These are phyloP conservation scores for Conomelus anceps DNA, from an alignment of 2,888 invertebrate genomes.

Conservation along the genomic window DNA sequence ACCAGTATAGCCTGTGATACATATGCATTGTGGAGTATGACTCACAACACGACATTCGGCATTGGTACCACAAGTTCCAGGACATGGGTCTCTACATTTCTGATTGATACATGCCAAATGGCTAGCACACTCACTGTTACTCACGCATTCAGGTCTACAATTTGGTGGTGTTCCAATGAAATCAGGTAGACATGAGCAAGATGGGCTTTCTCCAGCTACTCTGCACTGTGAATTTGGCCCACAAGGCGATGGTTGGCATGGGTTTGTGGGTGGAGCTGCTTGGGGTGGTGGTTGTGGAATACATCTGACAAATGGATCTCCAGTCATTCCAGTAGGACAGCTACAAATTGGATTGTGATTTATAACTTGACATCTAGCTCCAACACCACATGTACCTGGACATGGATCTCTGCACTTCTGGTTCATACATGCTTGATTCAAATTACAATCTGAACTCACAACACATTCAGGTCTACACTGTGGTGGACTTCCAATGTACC, in stretches of 20 bases:
- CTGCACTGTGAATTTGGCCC: conserved; percentile 59
- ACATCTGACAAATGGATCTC: conserved; percentile 61
- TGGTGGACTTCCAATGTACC: conserved; percentile 68
- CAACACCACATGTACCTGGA: conserved; percentile 63
- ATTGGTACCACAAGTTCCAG: conserved; percentile 55
- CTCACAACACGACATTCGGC: conserved; percentile 68
- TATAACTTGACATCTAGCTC: conserved; percentile 56
- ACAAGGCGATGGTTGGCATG: conserved; percentile 60
- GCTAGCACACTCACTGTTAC: conserved; percentile 62
- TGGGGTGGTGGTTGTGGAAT: conserved; percentile 41
- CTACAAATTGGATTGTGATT: conserved; percentile 54
- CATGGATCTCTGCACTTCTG: conserved; percentile 74
- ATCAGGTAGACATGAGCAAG: conserved; percentile 62
- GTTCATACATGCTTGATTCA: conserved; percentile 63
- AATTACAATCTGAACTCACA: conserved; percentile 59
- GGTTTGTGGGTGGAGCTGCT: conserved; percentile 39
- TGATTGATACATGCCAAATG: conserved; percentile 62
- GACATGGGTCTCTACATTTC: conserved; percentile 68
- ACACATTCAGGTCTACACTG: conserved; percentile 47
- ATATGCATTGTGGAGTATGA: conserved; percentile 62
- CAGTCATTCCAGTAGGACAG: conserved; percentile 52
- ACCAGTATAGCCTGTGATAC: conserved; percentile 55
- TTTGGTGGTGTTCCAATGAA: conserved; percentile 62
- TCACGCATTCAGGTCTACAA: conserved; percentile 66
- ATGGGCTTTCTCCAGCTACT: conserved; percentile 53